Evolutionary conservation across 2,888 invertebrate genomes (phyloP), one percentile per base, ranked within the genome.

Genomic region (Cryptops parisi): DNA sequence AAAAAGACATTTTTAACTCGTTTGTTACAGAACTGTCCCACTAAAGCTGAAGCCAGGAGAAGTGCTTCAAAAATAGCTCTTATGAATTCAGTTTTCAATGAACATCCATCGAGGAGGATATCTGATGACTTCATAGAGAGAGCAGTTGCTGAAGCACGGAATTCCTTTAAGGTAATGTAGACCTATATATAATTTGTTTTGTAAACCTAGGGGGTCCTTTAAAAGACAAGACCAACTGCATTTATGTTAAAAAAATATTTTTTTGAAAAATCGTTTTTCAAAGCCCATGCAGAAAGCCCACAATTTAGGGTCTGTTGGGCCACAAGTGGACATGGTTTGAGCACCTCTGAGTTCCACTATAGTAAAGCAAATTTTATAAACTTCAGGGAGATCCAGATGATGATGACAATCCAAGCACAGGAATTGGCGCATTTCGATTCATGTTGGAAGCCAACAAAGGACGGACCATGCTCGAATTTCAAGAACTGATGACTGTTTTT

Each of bases 401-500:
- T 57, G 67, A 70, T n/a, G 73, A 74, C 58, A 71, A 71, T 60
- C 72, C 77, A 27, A 88, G 85, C 70, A 90, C 88, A 33, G 91
- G 91, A 12, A 77, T 79, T 56, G 78, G 77, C 15, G 79, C 79
- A 24, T 79, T 78, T 65, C 73, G 78, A 55, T 78, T 78, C 63
- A 78, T 79, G 78, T 67, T 79, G 58, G 78, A 79, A 62, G 74
- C 77, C 54, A 78, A 78, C 65, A 74, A 74, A 57, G 77, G 78
- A 1, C 80, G 89, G 59, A 90, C 91, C 51, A 91, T 93, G 91
- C 75, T 93, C 59, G 91, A 93, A 70, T 93, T 91, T 74, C 91
- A 93, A 71, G 91, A 93, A 69, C 73, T 93, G 64, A 93, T 93
- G 93, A 93, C 91, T n/a, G 91, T 93, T 47, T 93, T 93, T 72